phyloP scores from a whole-genome alignment of 2,113 vertebrate species.

The Bufo gargarizans region DNA sequence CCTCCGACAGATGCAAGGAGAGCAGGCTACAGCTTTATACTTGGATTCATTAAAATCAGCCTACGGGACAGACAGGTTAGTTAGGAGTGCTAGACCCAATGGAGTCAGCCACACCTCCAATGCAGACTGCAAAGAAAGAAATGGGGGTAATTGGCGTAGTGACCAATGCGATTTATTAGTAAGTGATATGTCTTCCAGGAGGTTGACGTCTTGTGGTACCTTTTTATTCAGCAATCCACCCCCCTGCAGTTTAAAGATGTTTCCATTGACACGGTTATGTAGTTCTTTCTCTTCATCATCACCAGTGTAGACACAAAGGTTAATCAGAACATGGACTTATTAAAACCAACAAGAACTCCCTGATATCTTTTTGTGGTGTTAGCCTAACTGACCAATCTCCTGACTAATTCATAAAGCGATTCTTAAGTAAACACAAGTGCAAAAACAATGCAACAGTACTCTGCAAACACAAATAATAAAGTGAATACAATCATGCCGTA shows the following conservation, averaged over 20 bases:
- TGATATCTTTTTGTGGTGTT: neutral
- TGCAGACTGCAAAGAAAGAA: too few species aligned
- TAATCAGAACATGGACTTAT: slow-evolving; percentile 23
- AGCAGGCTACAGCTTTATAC: too few species aligned
- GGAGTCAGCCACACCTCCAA: too few species aligned
- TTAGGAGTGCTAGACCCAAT: too few species aligned
- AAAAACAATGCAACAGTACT: too few species aligned
- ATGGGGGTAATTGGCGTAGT: slow-evolving; percentile 8
- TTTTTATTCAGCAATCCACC: slow-evolving; percentile 21
- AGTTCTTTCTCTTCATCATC: neutral
- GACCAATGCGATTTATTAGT: slow-evolving; percentile 22
- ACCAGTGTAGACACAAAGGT: neutral
- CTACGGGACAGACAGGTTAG: too few species aligned
- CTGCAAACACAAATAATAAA: too few species aligned
- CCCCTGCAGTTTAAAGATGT: neutral
- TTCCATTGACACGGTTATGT: slow-evolving; percentile 1
- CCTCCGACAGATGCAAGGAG: too few species aligned
- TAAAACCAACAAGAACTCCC: neutral
- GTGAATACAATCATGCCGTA: too few species aligned
- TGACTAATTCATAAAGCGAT: neutral
- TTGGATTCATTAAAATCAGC: too few species aligned
- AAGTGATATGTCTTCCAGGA: slow-evolving; percentile 19
- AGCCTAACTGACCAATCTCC: neutral
- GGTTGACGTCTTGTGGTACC: neutral
- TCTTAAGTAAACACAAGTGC: slow-evolving; percentile 6